Base-by-base conservation (phyloP, 2,797 vertebrate genomes). In the Acrossocheilus wenchowensis region DNA sequence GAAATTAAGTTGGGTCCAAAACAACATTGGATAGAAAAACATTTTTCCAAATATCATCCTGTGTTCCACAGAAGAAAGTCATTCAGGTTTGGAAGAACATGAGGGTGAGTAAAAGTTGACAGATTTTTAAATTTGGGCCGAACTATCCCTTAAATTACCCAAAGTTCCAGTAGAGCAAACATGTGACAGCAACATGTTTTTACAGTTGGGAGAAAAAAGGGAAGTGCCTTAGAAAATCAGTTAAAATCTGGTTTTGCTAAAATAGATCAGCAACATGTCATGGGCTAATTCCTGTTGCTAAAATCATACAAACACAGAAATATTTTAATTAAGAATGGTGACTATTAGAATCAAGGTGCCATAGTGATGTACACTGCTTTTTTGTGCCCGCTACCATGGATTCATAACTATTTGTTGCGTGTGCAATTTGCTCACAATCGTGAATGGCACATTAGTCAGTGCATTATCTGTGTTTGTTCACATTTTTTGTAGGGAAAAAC, bases 401-500 rank as follows among this genome's bases (percentile, higher is more conserved):
- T 83, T 54, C 21, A 52, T 4, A 78, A 57, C 10, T 30, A 14
- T 78, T 78, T 4, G 39, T 64, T 64, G 26, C 54, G 30, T 34
- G 48, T 45, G 45, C 12, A 72, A 30, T 54, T 78, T 69, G 23
- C 73, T 57, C 30, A 43, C 62, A 36, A 69, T 26, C 10, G 45
- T 36, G 8, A 78, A 78, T 54, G 82, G 30, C 19, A 30, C 34
- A 78, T 34, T 60, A 39, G 43, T n/a, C 30, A 64, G 41, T 72
- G 74, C 36, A 78, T 57, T 85, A 57, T 78, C 64, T 78, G 30
- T 17, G 74, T 30, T 23, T 52, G 73, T 78, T 84, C 62, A 84
- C 45, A 78, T 85, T 57, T 45, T 81, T 52, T n/a, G 11, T 54
- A 43, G 26, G 14, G 14, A 14, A 80, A 79, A 86, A 8, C 52